phyloP scores from a whole-genome alignment of 2,113 vertebrate genomes.

The Catagonus wagneri region DNA sequence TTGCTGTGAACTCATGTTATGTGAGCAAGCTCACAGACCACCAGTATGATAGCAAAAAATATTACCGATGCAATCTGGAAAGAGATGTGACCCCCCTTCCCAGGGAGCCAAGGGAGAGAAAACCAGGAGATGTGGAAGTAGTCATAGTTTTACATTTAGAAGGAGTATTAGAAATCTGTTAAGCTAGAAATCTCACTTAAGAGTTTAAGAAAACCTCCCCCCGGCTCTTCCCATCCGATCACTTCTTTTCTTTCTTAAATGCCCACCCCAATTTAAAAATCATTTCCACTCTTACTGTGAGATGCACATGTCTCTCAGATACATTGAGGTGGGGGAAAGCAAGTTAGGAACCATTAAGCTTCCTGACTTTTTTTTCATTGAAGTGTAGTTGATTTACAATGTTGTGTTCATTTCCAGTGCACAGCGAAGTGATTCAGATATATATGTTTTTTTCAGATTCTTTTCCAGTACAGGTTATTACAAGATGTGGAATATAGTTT shows the following conservation, averaged over 20 bases:
- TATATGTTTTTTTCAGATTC: not conserved
- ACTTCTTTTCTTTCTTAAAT: constrained; percentile 18
- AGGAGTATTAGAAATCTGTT: constrained; percentile 2
- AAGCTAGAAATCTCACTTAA: not conserved
- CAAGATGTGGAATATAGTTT: not conserved
- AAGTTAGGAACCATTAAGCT: not conserved
- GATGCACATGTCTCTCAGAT: not conserved
- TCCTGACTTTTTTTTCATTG: not conserved
- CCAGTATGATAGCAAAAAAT: not conserved
- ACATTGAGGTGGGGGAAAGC: not conserved
- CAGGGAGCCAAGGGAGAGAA: not conserved
- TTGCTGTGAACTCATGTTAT: constrained; percentile 28
- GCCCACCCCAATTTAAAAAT: not conserved
- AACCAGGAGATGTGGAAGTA: not conserved
- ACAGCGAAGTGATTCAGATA: not conserved
- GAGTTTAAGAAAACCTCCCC: constrained; percentile 9
- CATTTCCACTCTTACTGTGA: not conserved
- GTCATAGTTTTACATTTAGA: not conserved
- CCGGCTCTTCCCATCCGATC: not conserved
- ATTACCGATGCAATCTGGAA: not conserved
- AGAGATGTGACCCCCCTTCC: not conserved
- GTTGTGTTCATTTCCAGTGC: not conserved
- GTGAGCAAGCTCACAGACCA: constrained; percentile 37
- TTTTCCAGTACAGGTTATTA: not conserved
- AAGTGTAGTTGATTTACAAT: not conserved